Base-by-base conservation (phyloP, 2,797 vertebrate genomes). In the Orientallactaga sibirica region DNA sequence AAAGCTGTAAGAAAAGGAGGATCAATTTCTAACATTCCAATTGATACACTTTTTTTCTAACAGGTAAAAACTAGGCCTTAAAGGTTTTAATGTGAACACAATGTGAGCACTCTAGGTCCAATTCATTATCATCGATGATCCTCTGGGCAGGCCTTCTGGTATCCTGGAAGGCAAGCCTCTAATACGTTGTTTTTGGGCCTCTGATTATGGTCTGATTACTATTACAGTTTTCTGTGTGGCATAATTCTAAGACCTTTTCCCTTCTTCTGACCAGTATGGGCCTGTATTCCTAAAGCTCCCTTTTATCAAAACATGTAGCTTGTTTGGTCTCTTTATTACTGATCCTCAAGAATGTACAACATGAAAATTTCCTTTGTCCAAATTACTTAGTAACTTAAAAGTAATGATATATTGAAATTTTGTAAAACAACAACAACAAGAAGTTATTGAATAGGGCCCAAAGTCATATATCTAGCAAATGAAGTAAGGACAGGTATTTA, bases 311-410 rank as follows among this genome's bases (percentile, higher is more conserved):
- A 37, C 5, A 75, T 76, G 16, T 79, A 92, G 86, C 37, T 86
- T 83, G 16, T 73, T 67, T 70, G 41, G 20, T 76, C 10, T 33
- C 58, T 64, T 82, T 58, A 92, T 68, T 29, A 88, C 16, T 48
- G 5, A 81, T 48, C 5, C 9, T 33, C 9, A 74, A 20, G 9
- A n/a, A 76, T 52, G 10, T 27, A 3, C 7, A 88, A 7, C 52
- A 92, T 78, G 58, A 62, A 95, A 62, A 88, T 4, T 82, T 76
- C 29, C 67, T 80, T 92, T 88, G 20, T 2, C 3, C 22, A 64
- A 18, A 15, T 52, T 95, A 48, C 61, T 94, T 90, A 82, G 74
- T 52, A 93, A 74, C 16, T 66, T 66, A 87, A 76, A 93, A 64
- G 24, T 24, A 66, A 19, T 66, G 61, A 75, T 41, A 37, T n/a